Evolutionary conservation across 2,797 vertebrate species (phyloP), one percentile per base, ranked within the genome.

Genomic region (Cryptoblepharus egeriae): DNA sequence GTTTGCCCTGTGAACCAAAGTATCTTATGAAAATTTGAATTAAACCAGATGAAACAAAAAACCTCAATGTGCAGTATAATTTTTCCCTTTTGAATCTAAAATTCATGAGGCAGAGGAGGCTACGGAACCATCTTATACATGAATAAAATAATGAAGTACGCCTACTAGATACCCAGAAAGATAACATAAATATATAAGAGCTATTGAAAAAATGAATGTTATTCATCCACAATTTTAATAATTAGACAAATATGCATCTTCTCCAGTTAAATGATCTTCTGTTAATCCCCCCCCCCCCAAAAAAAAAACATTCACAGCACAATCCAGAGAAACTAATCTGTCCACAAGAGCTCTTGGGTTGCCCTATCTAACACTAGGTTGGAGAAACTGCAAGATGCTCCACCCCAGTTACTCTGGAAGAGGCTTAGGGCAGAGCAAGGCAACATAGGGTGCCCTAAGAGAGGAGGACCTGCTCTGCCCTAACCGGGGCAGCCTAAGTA

Each of bases 11-110:
- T 93, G 85, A 92, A 90, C 64, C 90, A 89, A 88, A 79, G 81
- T 88, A 87, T 89, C 79, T 49, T 86, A 73, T 28, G 13, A 83
- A 49, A 90, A 90, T 89, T 88, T 91, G 75, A 93, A 93, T 93
- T 93, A 93, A 93, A 94, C 82, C 26, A 86, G 72, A 91, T 91
- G 83, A 88, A 87, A 87, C 82, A 91, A 81, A n/a, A 83, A 88
- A 81, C 64, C 85, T 92, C 92, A 37, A 12, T 83, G 85, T 92
- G 84, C 85, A 84, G 28, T 88, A 83, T 32, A 90, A 68, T 74
- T 82, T 81, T 39, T 32, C 35, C 68, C 83, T 60, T 37, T 78
- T 57, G 64, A 35, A 60, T 80, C 61, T 88, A 78, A 77, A 85
- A 49, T 2, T 49, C 45, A 88, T 91, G 24, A 26, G 15, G 60